phyloP scores from a whole-genome alignment of 2,888 invertebrate species.

The Octodonta nipae region DNA sequence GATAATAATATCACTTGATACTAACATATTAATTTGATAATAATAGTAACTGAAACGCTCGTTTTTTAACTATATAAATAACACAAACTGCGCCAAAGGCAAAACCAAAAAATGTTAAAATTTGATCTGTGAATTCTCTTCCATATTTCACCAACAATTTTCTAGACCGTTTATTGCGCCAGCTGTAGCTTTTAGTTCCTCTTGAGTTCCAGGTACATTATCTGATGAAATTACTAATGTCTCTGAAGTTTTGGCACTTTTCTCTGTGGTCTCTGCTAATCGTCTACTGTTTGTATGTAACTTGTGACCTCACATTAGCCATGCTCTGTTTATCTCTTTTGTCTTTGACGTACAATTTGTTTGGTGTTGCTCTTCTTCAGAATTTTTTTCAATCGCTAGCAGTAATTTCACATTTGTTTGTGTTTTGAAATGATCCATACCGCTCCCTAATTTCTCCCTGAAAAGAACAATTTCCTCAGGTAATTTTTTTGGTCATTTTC shows the following conservation, averaged over 20 bases:
- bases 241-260: conserved; percentile 75
- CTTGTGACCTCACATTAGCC: conserved; percentile 58
- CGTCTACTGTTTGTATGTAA: conserved; percentile 72
- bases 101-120: conserved; percentile 75
- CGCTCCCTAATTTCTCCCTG: too few relatives aligned
- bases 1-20: too few relatives aligned
- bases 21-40: too few relatives aligned
- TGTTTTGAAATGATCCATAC: conserved; percentile 62
- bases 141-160: conserved; percentile 89
- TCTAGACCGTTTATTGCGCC: conserved; percentile 80
- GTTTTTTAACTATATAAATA: conserved; percentile 82
- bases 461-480: too few relatives aligned
- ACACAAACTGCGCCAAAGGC: conserved; percentile 81
- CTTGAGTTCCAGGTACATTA: conserved; percentile 57
- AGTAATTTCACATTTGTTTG: conserved; percentile 68
- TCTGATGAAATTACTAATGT: conserved; percentile 58
- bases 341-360: conserved; percentile 43
- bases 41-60: too few relatives aligned
- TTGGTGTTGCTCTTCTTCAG: conserved; percentile 55
- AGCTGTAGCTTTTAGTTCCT: conserved; percentile 74
- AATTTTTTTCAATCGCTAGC: conserved; percentile 63
- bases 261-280: conserved; percentile 73
- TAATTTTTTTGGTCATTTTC: conserved; percentile 1
- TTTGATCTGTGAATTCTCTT: conserved; percentile 89
- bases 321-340: conserved; percentile 52